Base-by-base conservation (phyloP, 2,797 vertebrate genomes). In the Sphenopsis melanotis region DNA sequence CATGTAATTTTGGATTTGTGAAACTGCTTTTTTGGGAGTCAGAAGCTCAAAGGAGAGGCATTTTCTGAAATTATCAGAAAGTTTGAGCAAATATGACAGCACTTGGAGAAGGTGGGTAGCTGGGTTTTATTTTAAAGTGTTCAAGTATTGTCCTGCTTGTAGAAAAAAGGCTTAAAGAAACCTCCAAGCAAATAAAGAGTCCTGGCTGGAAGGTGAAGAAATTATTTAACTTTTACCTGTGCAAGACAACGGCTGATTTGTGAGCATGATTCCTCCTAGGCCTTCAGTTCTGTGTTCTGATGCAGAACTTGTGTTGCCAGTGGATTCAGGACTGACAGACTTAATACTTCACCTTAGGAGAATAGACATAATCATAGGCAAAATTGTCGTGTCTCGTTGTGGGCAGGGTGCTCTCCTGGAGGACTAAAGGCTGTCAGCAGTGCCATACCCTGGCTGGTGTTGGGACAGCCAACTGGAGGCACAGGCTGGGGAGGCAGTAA, bases 341-440 rank as follows among this genome's bases (percentile, higher is more conserved):
- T 87, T 94, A 88, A 96, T 98, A 94, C 96, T 98, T 98, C 97
- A 97, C 98, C 97, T 97, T 92, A 95, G 29, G 80, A 96, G 94
- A 97, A 98, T 97, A 98, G 98, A 94, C 87, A 60, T 89, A 91
- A 89, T 94, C 93, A 96, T 96, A 94, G 96, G 89, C 93, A 94
- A 93, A 97, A 86, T 77, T 15, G 7, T 66, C 59, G 17, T 66
- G 49, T 88, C 64, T 81, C 52, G 36, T 71, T 68, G 14, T n/a
- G 46, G 71, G 30, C 72, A 83, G 85, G 90, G 85, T 90, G 70
- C 36, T 77, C 66, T 96, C 89, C 66, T 87, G 27, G 41, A 75
- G 86, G 93, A 83, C 76, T 42, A 46, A 27, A 97, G 93, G 94
- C 91, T 96, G 95, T 44, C 50, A 44, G 61, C 64, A 50, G 89